Evolutionary conservation across 1,140 invertebrate species (phyloP).

Genomic region (Vanessa atalanta): DNA sequence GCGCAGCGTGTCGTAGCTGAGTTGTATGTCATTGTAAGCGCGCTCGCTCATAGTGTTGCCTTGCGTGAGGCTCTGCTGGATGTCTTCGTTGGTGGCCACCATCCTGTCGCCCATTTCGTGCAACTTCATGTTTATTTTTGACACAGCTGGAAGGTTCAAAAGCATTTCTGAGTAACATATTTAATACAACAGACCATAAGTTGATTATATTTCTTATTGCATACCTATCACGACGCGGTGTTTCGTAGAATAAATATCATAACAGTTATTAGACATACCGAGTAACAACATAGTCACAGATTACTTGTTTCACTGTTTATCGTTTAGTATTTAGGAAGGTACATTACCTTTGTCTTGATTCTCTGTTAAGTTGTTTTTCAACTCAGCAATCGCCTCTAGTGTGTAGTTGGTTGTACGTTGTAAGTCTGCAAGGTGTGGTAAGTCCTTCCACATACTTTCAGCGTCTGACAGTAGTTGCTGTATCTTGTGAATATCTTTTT

Average conservation of each 20-base stretch:
- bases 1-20: conserved; percentile 81
- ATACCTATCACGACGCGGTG: no score
- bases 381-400: conserved; percentile 52
- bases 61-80: conserved; percentile 80
- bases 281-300: no score
- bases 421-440: conserved; percentile 61
- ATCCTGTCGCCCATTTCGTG: conserved; percentile 65
- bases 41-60: conserved; percentile 80
- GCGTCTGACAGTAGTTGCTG: conserved; percentile 67
- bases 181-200: no score
- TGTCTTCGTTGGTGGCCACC: conserved; percentile 73
- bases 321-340: no score
- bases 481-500: conserved; percentile 70
- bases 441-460: conserved; percentile 74
- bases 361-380: conserved; percentile 51
- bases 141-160: conserved; percentile 47
- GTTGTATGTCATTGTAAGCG: conserved; percentile 81
- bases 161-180: not conserved
- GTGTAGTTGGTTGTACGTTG: conserved; percentile 63
- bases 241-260: no score
- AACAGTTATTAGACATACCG: no score
- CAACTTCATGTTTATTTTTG: conserved; percentile 60
- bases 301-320: no score
- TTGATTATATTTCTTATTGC: no score
- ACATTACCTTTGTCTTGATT: conserved; percentile 58